These are phyloP conservation scores for Lasioglossum morio DNA, from an alignment of 2,888 invertebrate species.

Conservation along the genomic window DNA sequence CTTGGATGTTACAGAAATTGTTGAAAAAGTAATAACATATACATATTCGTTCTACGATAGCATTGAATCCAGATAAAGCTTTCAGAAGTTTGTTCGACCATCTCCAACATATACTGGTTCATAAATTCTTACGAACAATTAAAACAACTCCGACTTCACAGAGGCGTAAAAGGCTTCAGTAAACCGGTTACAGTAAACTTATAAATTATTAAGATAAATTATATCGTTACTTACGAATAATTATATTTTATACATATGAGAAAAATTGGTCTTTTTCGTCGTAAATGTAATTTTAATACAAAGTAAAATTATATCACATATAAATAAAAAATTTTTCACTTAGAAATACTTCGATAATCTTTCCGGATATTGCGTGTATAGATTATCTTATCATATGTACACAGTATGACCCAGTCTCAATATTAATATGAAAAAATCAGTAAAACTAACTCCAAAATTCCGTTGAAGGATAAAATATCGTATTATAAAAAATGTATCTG, in stretches of 20 bases:
- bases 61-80: constrained; percentile 68
- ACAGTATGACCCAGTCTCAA: constrained; percentile 53
- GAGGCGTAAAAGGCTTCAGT: background rate
- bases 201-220: constrained; percentile 23
- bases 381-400: constrained; percentile 51
- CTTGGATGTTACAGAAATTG: constrained; percentile 45
- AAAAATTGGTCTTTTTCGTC: constrained; percentile 38
- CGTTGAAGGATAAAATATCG: constrained; percentile 43
- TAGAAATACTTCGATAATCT: constrained; percentile 29
- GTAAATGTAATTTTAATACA: constrained; percentile 39
- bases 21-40: constrained; percentile 53
- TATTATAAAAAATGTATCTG: constrained; percentile 39
- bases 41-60: constrained; percentile 43
- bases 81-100: constrained; percentile 4
- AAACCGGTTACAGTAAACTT: constrained; percentile 14
- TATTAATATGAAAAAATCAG: constrained; percentile 42
- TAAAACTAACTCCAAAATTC: constrained; percentile 48
- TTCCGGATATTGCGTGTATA: constrained; percentile 32
- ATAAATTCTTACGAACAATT: constrained; percentile 24
- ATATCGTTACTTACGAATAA: constrained; percentile 26
- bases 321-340: constrained; percentile 44
- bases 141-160: constrained; percentile 11
- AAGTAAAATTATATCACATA: constrained; percentile 39
- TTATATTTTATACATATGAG: constrained; percentile 26
- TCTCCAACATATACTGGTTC: constrained; percentile 21